phyloP scores from a whole-genome alignment of 2,113 vertebrate species.

The Fulmarus glacialis region DNA sequence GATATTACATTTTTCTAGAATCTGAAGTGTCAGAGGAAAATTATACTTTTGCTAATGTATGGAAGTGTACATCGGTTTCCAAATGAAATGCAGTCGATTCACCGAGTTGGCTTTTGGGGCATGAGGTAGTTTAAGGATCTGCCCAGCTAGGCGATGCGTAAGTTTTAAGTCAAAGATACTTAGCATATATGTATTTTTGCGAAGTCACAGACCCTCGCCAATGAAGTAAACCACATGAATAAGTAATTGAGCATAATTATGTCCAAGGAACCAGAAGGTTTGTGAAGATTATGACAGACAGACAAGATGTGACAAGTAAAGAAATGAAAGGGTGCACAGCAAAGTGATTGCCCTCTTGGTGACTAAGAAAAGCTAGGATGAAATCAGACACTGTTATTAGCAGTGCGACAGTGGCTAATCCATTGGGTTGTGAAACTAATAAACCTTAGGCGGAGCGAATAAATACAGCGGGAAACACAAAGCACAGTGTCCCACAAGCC shows the following conservation, averaged over 20 bases:
- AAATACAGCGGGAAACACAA: rapidly evolving
- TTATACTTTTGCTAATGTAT: neutral
- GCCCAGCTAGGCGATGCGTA: neutral
- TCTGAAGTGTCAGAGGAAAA: neutral
- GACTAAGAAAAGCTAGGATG: neutral
- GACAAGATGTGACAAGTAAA: neutral
- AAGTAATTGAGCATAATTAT: neutral
- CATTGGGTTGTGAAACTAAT: neutral
- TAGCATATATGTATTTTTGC: neutral
- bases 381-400: neutral
- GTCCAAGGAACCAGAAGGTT: neutral
- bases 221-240: neutral
- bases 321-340: neutral
- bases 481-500: rapidly evolving
- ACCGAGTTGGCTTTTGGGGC: neutral
- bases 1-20: neutral
- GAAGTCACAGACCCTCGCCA: neutral
- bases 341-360: neutral
- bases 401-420: neutral
- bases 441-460: neutral
- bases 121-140: neutral
- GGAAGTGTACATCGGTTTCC: rapidly evolving
- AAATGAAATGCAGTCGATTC: neutral
- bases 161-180: neutral
- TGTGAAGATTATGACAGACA: neutral